Evolutionary conservation across 2,888 invertebrate species (phyloP).

Genomic region (Calephelis perditalis): DNA sequence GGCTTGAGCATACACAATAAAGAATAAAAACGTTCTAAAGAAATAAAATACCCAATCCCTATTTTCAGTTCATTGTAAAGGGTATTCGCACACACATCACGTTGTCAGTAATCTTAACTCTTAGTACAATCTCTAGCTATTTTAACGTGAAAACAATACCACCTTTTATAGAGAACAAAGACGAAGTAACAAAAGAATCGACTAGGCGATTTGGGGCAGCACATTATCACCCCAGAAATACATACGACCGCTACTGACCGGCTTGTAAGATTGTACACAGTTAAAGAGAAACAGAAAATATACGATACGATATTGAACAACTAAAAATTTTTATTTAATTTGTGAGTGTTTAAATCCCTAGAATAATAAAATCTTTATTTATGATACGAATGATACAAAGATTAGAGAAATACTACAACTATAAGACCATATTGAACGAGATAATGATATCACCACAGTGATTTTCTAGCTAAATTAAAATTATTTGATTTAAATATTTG

Average conservation of each 20-base stretch:
- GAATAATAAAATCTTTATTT: too few species aligned
- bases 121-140: conserved; percentile 67
- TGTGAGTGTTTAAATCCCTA: too few species aligned
- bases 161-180: conserved; percentile 67
- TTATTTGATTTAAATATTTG: too few species aligned
- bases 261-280: conserved; percentile 29
- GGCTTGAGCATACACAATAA: neutral
- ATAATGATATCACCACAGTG: too few species aligned
- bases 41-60: neutral
- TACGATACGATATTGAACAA: too few species aligned
- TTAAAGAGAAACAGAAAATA: too few species aligned
- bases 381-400: too few species aligned
- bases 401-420: too few species aligned
- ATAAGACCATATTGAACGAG: too few species aligned
- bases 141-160: conserved; percentile 68
- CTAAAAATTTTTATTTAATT: too few species aligned
- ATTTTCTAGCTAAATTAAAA: too few species aligned
- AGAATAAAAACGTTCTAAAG: neutral
- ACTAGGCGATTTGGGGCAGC: conserved; percentile 60
- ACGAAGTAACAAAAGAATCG: conserved; percentile 69
- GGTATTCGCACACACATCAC: conserved; percentile 52
- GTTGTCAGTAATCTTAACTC: conserved; percentile 71
- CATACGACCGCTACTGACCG: conserved; percentile 55
- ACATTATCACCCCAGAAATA: conserved; percentile 49
- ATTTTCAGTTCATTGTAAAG: conserved; percentile 17